These are phyloP conservation scores for Fragum sueziense DNA, from an alignment of 2,888 invertebrate genomes.

Conservation along the genomic window DNA sequence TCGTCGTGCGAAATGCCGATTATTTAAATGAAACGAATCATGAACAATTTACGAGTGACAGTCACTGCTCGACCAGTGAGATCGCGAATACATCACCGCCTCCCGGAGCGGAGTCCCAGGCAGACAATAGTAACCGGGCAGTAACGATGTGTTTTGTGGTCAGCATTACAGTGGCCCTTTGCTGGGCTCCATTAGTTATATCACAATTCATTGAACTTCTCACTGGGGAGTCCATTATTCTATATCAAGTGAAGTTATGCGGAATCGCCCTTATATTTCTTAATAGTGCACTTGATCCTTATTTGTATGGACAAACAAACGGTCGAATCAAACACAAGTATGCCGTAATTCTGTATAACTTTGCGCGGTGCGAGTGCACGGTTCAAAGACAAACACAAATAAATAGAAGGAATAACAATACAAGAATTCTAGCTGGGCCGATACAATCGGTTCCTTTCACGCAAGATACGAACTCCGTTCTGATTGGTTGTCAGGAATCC, in stretches of 20 bases:
- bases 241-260: slow-evolving; percentile 76
- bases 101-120: slow-evolving; percentile 52
- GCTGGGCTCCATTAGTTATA: slow-evolving; percentile 74
- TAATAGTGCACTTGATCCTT: slow-evolving; percentile 75
- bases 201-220: slow-evolving; percentile 71
- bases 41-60: slow-evolving; percentile 33
- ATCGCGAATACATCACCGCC: slow-evolving; percentile 37
- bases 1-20: slow-evolving; percentile 19
- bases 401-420: slow-evolving; percentile 16
- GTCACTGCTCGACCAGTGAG: slow-evolving; percentile 29
- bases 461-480: slow-evolving; percentile 40
- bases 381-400: slow-evolving; percentile 18
- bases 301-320: slow-evolving; percentile 73
- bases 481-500: slow-evolving; percentile 16
- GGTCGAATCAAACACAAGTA: slow-evolving; percentile 67
- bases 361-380: slow-evolving; percentile 40
- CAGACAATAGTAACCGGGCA: slow-evolving; percentile 71
- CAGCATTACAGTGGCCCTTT: slow-evolving; percentile 70
- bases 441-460: slow-evolving; percentile 30
- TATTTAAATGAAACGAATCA: slow-evolving; percentile 48
- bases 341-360: slow-evolving; percentile 37
- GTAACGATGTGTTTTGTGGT: slow-evolving; percentile 74
- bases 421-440: slow-evolving; percentile 28
- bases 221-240: slow-evolving; percentile 72
- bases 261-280: slow-evolving; percentile 76